Evolutionary conservation across 2,797 vertebrate genomes (phyloP).

Genomic region (Microcaecilia unicolor): DNA sequence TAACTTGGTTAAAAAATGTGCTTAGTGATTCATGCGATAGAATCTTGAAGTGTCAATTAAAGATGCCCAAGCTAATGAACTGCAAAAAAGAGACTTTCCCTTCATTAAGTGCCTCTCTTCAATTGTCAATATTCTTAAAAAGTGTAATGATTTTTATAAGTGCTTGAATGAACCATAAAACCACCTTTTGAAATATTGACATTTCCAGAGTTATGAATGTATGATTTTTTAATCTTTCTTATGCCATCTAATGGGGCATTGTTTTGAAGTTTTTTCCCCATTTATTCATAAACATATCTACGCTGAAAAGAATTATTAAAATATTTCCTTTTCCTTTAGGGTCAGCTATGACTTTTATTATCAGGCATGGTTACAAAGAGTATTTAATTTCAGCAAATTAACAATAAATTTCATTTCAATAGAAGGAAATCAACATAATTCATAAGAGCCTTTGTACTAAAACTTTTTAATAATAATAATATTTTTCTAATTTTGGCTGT

Average conservation of each 20-base stretch:
- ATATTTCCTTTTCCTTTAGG: too few relatives aligned
- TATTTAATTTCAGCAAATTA: too few relatives aligned
- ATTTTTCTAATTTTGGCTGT: too few relatives aligned
- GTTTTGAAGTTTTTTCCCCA: slow-evolving; percentile 38
- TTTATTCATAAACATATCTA: too few relatives aligned
- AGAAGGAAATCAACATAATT: too few relatives aligned
- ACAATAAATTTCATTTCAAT: too few relatives aligned
- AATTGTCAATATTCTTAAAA: slow-evolving; percentile 58
- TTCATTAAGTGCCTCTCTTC: slow-evolving; percentile 49
- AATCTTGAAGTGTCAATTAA: slow-evolving; percentile 59
- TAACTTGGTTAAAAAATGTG: slow-evolving; percentile 19
- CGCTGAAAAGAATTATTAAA: too few relatives aligned
- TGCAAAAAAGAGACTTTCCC: slow-evolving; percentile 56
- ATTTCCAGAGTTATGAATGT: slow-evolving; percentile 60
- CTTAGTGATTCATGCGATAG: slow-evolving; percentile 53
- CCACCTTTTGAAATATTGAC: slow-evolving; percentile 70
- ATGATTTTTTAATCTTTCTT: slow-evolving; percentile 42
- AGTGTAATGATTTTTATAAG: slow-evolving; percentile 64
- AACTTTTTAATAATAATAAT: too few relatives aligned
- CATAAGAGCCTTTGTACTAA: too few relatives aligned
- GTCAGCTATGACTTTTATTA: too few relatives aligned
- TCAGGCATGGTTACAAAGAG: too few relatives aligned
- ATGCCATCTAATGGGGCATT: slow-evolving; percentile 42
- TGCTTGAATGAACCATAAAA: slow-evolving; percentile 65
- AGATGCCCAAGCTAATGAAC: slow-evolving; percentile 58